Conservation (phyloP, 2,888 invertebrate species). For the Cenopis cana region DNA sequence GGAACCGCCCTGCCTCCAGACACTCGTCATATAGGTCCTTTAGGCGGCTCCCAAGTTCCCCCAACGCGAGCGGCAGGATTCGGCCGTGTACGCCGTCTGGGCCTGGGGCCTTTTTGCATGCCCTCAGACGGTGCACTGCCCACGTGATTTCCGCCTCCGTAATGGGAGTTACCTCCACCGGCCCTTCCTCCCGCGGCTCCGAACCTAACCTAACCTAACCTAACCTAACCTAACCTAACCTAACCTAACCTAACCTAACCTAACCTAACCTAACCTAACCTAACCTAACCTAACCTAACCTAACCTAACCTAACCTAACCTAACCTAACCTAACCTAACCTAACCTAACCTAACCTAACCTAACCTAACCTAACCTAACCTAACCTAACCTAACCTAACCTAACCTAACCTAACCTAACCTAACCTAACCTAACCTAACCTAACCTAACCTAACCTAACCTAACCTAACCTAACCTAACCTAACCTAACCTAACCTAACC, state of each 20-base stretch:
- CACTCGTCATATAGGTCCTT: too few relatives aligned
- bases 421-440: constrained; percentile 17
- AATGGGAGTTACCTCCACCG: too few relatives aligned
- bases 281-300: constrained; percentile 47
- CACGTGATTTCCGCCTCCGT: too few relatives aligned
- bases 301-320: constrained; percentile 47
- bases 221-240: constrained; percentile 47
- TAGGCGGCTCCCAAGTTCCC: too few relatives aligned
- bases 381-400: constrained; percentile 44
- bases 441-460: constrained; percentile 46
- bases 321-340: constrained; percentile 47
- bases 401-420: constrained; percentile 41
- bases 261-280: constrained; percentile 47
- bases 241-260: constrained; percentile 47
- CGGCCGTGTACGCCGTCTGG: too few relatives aligned
- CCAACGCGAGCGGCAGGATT: too few relatives aligned
- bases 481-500: constrained; percentile 45
- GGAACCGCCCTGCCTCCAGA: too few relatives aligned
- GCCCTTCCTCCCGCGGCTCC: too few relatives aligned
- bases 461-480: constrained; percentile 48
- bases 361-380: constrained; percentile 46
- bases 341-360: constrained; percentile 47
- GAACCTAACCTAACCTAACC: constrained; percentile 47
- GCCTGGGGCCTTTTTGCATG: too few relatives aligned
- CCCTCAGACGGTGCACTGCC: too few relatives aligned